phyloP scores from a whole-genome alignment of 2,113 vertebrate genomes.

The Rhineura floridana region DNA sequence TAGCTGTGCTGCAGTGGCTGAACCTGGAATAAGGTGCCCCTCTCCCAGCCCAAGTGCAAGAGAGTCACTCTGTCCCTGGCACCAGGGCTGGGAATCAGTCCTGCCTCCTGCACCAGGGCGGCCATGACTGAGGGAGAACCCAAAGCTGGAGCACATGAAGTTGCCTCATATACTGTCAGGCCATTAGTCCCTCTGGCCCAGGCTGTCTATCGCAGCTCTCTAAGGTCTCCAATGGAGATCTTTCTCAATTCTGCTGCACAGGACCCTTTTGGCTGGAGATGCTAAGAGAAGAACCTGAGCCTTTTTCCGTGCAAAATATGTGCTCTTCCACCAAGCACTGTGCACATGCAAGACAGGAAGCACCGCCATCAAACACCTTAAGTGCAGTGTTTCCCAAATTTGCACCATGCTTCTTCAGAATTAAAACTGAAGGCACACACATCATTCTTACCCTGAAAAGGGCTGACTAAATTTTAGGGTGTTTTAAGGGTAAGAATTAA shows the following conservation, averaged over 20 bases:
- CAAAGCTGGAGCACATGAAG: neutral
- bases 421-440: no score
- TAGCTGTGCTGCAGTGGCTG: neutral
- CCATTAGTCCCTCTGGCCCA: no score
- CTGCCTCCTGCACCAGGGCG: neutral
- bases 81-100: neutral
- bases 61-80: neutral
- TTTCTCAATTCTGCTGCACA: neutral
- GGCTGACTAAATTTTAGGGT: no score
- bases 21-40: neutral
- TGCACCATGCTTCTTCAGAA: no score
- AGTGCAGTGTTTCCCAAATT: neutral
- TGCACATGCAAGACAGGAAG: neutral
- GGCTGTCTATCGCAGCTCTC: neutral
- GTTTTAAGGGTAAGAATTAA: no score
- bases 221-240: neutral
- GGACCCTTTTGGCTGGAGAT: neutral
- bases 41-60: neutral
- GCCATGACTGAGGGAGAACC: neutral
- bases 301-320: neutral
- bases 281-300: neutral
- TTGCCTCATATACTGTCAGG: no score
- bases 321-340: neutral
- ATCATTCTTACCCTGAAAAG: no score
- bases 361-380: neutral